Conservation (phyloP, 2,888 invertebrate species). For the Caenorhabditis sulstoni region DNA sequence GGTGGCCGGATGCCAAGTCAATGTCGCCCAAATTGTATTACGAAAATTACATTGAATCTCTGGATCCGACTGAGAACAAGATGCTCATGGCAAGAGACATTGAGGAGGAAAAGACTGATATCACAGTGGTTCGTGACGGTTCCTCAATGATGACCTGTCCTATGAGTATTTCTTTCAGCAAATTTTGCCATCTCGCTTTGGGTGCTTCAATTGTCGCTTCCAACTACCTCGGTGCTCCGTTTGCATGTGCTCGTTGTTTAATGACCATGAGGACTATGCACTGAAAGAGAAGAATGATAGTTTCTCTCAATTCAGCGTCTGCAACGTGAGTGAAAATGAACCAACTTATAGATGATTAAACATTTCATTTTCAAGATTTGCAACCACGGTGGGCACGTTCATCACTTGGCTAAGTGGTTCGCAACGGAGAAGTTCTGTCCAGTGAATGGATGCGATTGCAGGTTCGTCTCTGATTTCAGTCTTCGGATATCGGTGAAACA, state of each 20-base stretch:
- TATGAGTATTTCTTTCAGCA: constrained; percentile 11
- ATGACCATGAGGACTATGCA: constrained; percentile 37
- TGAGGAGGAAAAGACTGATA: constrained; percentile 46
- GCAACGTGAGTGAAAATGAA: constrained; percentile 48
- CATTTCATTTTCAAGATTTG: constrained; percentile 39
- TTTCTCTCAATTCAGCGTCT: constrained; percentile 32
- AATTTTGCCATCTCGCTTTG: constrained; percentile 30
- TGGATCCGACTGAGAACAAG: constrained; percentile 44
- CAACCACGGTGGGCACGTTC: constrained; percentile 54
- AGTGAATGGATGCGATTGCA: constrained; percentile 50
- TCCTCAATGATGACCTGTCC: not conserved
- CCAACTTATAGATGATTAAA: too few relatives aligned
- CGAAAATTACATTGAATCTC: constrained; percentile 42
- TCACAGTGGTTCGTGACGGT: constrained; percentile 17
- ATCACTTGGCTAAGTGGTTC: constrained; percentile 54
- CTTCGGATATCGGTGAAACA: not conserved
- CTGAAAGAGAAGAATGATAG: constrained; percentile 27
- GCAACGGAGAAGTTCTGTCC: constrained; percentile 31
- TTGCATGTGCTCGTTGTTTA: constrained; percentile 41
- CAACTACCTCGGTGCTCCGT: constrained; percentile 39
- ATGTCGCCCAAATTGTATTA: constrained; percentile 28
- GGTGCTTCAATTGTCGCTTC: constrained; percentile 48
- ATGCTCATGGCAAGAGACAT: constrained; percentile 48
- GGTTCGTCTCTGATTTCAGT: constrained; percentile 11
- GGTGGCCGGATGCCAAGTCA: constrained; percentile 42